Conservation (phyloP, 2,797 vertebrate species). For the Ceyx erithaca region DNA sequence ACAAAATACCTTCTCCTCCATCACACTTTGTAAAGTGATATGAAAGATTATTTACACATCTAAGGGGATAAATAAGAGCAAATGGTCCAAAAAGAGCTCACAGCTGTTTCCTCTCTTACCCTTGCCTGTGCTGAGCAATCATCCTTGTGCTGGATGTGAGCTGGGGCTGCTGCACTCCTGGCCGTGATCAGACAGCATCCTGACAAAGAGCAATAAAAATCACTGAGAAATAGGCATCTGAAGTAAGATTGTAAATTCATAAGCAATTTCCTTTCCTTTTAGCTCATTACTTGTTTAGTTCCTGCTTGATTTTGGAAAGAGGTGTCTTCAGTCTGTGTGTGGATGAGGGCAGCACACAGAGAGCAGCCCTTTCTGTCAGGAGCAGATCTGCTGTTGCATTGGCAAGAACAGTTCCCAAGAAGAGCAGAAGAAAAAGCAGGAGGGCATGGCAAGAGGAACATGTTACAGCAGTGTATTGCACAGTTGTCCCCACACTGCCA, state of each 20-base stretch:
- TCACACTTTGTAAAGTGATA: slow-evolving; percentile 6
- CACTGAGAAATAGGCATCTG: not conserved
- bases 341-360: not conserved
- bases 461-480: not conserved
- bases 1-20: not conserved
- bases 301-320: not conserved
- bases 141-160: rapidly evolving
- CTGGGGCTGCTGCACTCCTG: not conserved
- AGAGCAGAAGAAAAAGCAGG: not conserved
- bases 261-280: not conserved
- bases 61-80: slow-evolving; percentile 44
- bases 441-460: rapidly evolving
- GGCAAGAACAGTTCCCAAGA: not conserved
- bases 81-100: slow-evolving; percentile 2
- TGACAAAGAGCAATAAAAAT: not conserved
- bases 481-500: not conserved
- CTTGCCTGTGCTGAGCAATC: not conserved
- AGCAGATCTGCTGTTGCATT: not conserved
- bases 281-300: not conserved
- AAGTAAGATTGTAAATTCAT: not conserved
- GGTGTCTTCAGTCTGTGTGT: not conserved
- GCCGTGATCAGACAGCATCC: rapidly evolving
- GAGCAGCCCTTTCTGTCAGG: not conserved
- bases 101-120: slow-evolving; percentile 50
- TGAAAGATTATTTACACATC: slow-evolving; percentile 36